phyloP scores from a whole-genome alignment of 1,140 invertebrate genomes.

The Halesus radiatus region DNA sequence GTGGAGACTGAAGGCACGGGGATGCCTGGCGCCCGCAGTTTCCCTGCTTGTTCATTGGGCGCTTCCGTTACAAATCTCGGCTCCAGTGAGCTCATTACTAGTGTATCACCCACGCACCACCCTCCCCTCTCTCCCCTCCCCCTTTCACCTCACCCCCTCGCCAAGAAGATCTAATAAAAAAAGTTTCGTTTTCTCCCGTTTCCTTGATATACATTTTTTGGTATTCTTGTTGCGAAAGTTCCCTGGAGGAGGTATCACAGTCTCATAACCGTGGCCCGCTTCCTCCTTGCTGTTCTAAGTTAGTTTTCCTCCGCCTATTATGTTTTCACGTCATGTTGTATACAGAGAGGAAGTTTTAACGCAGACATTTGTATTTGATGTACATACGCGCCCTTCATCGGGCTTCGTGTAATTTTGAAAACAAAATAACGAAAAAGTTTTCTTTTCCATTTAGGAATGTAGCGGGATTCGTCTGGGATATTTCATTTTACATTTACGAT shows the following conservation, averaged over 20 bases:
- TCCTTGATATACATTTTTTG: slow-evolving; percentile 51
- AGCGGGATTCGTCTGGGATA: slow-evolving; percentile 17
- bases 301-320: slow-evolving; percentile 20
- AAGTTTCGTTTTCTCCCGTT: slow-evolving; percentile 51
- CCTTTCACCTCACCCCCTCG: not conserved
- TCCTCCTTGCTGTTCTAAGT: slow-evolving; percentile 27
- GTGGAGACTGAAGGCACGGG: not conserved
- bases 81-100: slow-evolving; percentile 50
- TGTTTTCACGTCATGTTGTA: slow-evolving; percentile 39
- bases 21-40: slow-evolving; percentile 44
- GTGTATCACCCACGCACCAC: slow-evolving; percentile 33
- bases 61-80: slow-evolving; percentile 54
- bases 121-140: not conserved
- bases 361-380: slow-evolving; percentile 37
- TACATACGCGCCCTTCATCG: slow-evolving; percentile 30
- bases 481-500: not conserved
- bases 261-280: slow-evolving; percentile 43
- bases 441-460: slow-evolving; percentile 18
- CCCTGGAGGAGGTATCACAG: slow-evolving; percentile 37
- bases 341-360: slow-evolving; percentile 31
- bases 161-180: slow-evolving; percentile 50
- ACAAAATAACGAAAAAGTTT: slow-evolving; percentile 37
- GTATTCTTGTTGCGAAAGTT: slow-evolving; percentile 43
- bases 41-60: slow-evolving; percentile 49
- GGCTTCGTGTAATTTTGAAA: slow-evolving; percentile 26